Percentiles rank a stretch among this genome's conserved stretches.
Conservation (phyloP, 64 coral and sea anemone genomes). For the Montipora sp. region DNA sequence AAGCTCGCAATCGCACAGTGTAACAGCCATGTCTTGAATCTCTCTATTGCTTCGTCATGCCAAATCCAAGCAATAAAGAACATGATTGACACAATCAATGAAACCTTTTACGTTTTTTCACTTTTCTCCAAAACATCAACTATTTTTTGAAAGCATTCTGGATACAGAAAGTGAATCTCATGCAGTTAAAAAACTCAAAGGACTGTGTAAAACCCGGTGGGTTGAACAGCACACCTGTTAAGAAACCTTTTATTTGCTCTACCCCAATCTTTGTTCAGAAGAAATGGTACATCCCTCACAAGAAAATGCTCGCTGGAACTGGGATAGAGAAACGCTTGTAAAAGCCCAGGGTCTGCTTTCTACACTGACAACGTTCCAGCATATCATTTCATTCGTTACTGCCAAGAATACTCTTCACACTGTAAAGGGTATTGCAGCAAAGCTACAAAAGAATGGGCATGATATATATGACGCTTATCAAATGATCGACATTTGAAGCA, state of each 20-base stretch:
- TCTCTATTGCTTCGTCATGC: conserved; percentile 41
- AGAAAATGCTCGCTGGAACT: conserved; percentile 23
- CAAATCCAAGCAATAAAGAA: conserved; percentile 49
- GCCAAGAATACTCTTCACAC: conserved; percentile 20
- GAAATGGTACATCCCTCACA: conserved; percentile 16
- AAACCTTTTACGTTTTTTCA: conserved; percentile 65
- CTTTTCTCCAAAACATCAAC: conserved; percentile 62
- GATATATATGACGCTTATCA: background rate
- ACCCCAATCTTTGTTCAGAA: background rate
- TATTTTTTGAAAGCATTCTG: conserved; percentile 52
- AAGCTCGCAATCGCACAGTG: too few relatives aligned
- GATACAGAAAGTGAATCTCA: conserved; percentile 11
- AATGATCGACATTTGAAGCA: background rate
- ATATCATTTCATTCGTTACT: conserved; percentile 17
- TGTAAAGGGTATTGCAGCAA: conserved; percentile 19
- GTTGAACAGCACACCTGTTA: conserved; percentile 23
- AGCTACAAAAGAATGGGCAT: conserved; percentile 5
- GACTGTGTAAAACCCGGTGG: background rate
- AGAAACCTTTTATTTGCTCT: conserved; percentile 8
- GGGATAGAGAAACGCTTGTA: conserved; percentile 11
- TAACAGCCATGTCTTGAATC: background rate
- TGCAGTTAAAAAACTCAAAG: conserved; percentile 15
- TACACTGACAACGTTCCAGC: background rate
- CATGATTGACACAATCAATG: conserved; percentile 52
- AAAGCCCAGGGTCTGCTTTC: background rate